Evolutionary conservation across 2,797 vertebrate species (phyloP), one percentile per base, ranked within the genome.

Genomic region (Cephalopachus bancanus): DNA sequence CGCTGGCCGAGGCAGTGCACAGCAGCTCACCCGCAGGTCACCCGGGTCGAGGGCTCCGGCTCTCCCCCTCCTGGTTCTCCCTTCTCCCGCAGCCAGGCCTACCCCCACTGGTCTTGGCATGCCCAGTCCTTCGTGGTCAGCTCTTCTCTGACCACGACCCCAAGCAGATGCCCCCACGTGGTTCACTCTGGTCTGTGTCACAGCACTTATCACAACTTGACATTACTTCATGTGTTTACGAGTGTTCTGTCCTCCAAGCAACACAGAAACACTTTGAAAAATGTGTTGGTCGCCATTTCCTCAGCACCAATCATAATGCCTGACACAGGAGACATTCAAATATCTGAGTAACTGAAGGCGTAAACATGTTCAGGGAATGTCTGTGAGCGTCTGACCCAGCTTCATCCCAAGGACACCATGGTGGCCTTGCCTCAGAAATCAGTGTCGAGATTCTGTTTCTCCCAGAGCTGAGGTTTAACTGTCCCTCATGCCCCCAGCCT

Each of bases 331-430:
- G 53, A 76, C 6, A 33, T 60, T n/a, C 49, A 33, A 17, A 5
- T 17, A 49, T 1, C 0, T 20, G 37, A 72, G 49, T 1, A 22
- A 19, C 5, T 5, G 12, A 37, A 37, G 51, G n/a, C 19, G 4
- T 2, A 17, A 55, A 2, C 3, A 3, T 51, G 3, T 4, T 20
- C 5, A 51, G 22, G 2, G 24, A 3, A 22, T 0, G 17, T 4
- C 2, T 30, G 57, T 44, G 26, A 28, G 69, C 28, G 15, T 55
- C 53, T 8, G 75, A 8, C 4, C 15, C 12, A 91, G 26, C 30
- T 4, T 17, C 44, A 55, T 26, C 51, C 64, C 1, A 1, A 37
- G 24, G 55, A 51, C 37, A 26, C 14, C 28, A 37, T 0, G 0
- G 26, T 0, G 8, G 75, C 11, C 15, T 62, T 64, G 10, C 1